Percentiles rank a stretch among this genome's conserved stretches.
These are phyloP conservation scores for Chionodraco myersi DNA, from an alignment of 2,113 vertebrate genomes.

Conservation along the genomic window DNA sequence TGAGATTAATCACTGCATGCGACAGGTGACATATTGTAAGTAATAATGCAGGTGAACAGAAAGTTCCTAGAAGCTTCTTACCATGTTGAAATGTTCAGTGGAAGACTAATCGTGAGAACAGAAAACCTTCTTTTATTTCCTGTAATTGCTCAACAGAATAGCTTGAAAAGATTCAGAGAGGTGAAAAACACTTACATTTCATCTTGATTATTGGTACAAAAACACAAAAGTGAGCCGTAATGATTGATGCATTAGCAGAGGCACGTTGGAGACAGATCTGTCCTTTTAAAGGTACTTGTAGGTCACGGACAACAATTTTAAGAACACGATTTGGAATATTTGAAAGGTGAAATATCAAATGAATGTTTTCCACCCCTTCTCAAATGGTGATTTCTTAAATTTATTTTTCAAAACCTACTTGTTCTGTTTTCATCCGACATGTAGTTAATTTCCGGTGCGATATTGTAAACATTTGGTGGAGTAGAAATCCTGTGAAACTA, in stretches of 20 bases:
- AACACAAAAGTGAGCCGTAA: constrained; percentile 16
- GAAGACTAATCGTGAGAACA: neutral
- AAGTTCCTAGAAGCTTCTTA: neutral
- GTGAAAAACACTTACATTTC: constrained; percentile 3
- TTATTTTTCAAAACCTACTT: neutral
- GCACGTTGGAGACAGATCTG: constrained; percentile 7
- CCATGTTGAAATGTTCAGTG: constrained; percentile 19
- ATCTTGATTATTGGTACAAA: constrained; percentile 1
- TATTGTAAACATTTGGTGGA: neutral
- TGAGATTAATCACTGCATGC: neutral
- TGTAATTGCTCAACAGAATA: constrained; percentile 3
- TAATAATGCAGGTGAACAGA: constrained; percentile 16
- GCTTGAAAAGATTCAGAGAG: constrained; percentile 7
- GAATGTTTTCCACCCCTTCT: neutral
- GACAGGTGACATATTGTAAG: constrained; percentile 10
- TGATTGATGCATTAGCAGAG: constrained; percentile 26
- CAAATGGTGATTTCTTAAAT: constrained; percentile 6
- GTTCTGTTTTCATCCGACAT: neutral
- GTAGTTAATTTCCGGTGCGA: neutral
- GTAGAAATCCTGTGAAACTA: neutral
- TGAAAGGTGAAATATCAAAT: neutral
- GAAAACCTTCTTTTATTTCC: constrained; percentile 1
- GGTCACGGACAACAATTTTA: neutral
- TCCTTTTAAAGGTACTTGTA: neutral
- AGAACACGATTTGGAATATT: neutral